phyloP scores from a whole-genome alignment of 2,113 vertebrate species.

The Polyodon spathula region DNA sequence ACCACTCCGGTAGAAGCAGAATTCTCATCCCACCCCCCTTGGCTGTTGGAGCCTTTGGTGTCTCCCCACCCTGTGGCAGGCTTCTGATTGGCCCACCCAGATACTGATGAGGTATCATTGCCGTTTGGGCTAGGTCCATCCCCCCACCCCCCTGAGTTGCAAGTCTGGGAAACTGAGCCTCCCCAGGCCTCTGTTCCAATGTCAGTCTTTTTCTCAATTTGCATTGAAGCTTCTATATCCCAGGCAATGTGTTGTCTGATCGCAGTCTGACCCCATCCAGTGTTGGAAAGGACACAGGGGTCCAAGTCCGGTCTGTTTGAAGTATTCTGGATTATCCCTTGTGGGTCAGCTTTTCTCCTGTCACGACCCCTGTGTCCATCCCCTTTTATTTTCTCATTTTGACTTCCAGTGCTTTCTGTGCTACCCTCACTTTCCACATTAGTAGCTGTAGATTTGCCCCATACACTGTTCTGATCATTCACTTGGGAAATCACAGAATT shows the following conservation, averaged over 20 bases:
- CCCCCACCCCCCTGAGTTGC: conserved; percentile 73
- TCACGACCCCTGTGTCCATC: conserved; percentile 57
- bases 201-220: conserved; percentile 71
- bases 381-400: conserved; percentile 52
- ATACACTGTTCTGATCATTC: conserved; percentile 52
- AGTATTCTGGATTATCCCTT: conserved; percentile 56
- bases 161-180: conserved; percentile 65
- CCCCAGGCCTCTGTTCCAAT: conserved; percentile 78
- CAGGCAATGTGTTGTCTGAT: conserved; percentile 92
- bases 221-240: conserved; percentile 68
- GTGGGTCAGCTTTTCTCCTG: conserved; percentile 62
- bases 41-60: conserved; percentile 69
- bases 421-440: conserved; percentile 72
- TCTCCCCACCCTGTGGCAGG: conserved; percentile 73
- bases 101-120: conserved; percentile 59
- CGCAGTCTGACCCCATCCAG: conserved; percentile 95
- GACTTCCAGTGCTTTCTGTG: conserved; percentile 70
- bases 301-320: conserved; percentile 73
- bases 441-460: conserved; percentile 61
- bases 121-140: conserved; percentile 58
- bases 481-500: conserved; percentile 40
- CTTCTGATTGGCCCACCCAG: conserved; percentile 66
- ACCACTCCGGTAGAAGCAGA: conserved; percentile 61
- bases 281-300: conserved; percentile 92
- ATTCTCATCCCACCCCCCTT: conserved; percentile 62